Evolutionary conservation across 2,797 vertebrate genomes (phyloP).

Genomic region (Leuciscus waleckii): DNA sequence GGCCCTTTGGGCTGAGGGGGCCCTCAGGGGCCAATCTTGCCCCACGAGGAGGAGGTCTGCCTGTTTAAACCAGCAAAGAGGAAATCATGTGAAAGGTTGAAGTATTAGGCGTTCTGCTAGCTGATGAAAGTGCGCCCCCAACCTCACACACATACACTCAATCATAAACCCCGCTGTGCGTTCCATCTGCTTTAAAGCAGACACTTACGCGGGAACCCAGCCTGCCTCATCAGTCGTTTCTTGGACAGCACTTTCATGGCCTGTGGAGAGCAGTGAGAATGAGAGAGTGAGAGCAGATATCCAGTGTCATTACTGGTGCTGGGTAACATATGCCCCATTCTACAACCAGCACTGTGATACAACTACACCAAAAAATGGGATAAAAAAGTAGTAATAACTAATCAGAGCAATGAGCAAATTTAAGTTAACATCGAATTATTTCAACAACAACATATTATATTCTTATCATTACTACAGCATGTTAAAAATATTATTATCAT

Average conservation of each 20-base stretch:
- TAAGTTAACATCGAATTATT: not conserved
- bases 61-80: constrained; percentile 69
- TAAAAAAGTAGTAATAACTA: not conserved
- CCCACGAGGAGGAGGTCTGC: constrained; percentile 93
- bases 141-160: constrained; percentile 42
- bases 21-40: constrained; percentile 82
- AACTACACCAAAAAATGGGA: not conserved
- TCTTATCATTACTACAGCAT: not conserved
- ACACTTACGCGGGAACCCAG: constrained; percentile 96
- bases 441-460: not conserved
- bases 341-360: constrained; percentile 5
- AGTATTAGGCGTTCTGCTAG: not conserved
- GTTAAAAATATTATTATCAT: not conserved
- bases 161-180: constrained; percentile 57
- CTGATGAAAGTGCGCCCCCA: constrained; percentile 29
- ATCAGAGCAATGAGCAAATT: not conserved
- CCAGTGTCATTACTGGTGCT: constrained; percentile 41
- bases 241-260: constrained; percentile 99
- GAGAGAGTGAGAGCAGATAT: constrained; percentile 53
- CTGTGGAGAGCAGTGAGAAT: constrained; percentile 72
- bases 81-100: constrained; percentile 11
- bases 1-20: constrained; percentile 88
- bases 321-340: constrained; percentile 56
- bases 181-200: constrained; percentile 66
- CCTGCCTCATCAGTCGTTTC: constrained; percentile 96